Evolutionary conservation across 92 coral and sea anemone species (phyloP).

Genomic region (Diadumene lineata): DNA sequence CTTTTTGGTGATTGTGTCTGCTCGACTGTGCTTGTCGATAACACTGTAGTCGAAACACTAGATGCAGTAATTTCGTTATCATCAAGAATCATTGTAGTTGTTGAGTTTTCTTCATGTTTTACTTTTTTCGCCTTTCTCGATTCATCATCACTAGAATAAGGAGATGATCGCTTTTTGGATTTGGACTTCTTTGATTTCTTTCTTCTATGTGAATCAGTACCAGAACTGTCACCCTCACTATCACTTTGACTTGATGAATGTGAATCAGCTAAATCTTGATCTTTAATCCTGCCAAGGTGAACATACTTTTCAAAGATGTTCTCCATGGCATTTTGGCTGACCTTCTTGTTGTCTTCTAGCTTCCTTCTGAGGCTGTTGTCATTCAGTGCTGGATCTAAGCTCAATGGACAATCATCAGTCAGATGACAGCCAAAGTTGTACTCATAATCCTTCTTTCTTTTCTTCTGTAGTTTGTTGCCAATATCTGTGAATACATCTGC

Average conservation of each 20-base stretch:
- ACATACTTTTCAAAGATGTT: conserved; percentile 76
- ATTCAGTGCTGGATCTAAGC: conserved; percentile 78
- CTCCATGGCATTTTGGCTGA: conserved; percentile 61
- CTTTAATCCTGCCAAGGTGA: conserved; percentile 62
- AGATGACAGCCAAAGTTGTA: conserved; percentile 87
- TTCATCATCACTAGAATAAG: neutral
- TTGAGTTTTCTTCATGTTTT: neutral
- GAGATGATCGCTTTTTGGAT: neutral
- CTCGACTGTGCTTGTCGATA: too few relatives aligned
- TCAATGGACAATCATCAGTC: conserved; percentile 61
- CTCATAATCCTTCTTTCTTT: conserved; percentile 77
- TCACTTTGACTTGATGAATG: neutral
- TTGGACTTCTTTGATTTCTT: neutral
- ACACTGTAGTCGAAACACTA: too few relatives aligned
- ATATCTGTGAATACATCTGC: conserved; percentile 78
- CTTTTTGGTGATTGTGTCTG: too few relatives aligned
- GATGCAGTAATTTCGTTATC: neutral
- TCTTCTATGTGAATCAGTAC: neutral
- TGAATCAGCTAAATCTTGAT: too few relatives aligned
- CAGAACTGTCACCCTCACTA: conserved; percentile 1
- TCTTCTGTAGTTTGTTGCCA: conserved; percentile 87
- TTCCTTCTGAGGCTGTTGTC: conserved; percentile 47
- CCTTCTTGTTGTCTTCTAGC: conserved; percentile 68
- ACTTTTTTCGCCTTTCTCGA: neutral
- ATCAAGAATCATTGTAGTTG: neutral